Percentiles rank a stretch among this genome's conserved stretches.
phyloP scores from a whole-genome alignment of 2,797 vertebrate species.

The Pteropus rufus region DNA sequence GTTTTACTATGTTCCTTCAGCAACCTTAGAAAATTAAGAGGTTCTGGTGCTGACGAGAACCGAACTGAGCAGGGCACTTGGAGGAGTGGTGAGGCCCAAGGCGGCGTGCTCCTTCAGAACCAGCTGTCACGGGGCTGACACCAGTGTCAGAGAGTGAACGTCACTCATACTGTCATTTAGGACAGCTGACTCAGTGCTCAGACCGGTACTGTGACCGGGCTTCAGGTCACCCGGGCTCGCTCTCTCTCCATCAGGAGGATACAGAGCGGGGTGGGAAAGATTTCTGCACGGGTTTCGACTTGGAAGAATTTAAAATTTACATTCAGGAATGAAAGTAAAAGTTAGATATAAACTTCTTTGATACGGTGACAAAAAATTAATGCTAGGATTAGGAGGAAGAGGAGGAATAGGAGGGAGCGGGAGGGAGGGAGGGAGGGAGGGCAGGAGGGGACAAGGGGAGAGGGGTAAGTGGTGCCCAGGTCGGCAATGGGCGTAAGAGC shows the following conservation, averaged over 20 bases:
- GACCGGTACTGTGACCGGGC: neutral
- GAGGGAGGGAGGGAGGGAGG: too few species aligned
- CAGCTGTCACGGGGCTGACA: neutral
- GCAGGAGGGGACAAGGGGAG: too few species aligned
- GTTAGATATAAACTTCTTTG: slow-evolving; percentile 7
- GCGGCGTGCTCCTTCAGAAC: neutral
- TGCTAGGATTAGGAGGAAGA: neutral
- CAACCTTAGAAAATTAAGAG: neutral
- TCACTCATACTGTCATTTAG: neutral
- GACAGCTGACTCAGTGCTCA: neutral
- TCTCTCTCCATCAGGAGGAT: neutral
- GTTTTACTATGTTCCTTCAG: neutral
- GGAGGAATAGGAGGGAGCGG: neutral
- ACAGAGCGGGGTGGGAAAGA: neutral
- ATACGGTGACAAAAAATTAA: slow-evolving; percentile 7
- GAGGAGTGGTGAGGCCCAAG: neutral
- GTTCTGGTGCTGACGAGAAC: neutral
- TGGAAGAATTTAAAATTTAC: slow-evolving; percentile 33
- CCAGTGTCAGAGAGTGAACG: neutral
- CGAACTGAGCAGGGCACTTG: neutral
- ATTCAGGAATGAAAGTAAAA: slow-evolving; percentile 49
- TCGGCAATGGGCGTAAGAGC: too few species aligned
- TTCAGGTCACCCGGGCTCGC: neutral
- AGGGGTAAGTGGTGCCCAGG: neutral
- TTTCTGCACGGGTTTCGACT: neutral